Conservation (phyloP, 2,888 invertebrate species). For the Andricus curvator region DNA sequence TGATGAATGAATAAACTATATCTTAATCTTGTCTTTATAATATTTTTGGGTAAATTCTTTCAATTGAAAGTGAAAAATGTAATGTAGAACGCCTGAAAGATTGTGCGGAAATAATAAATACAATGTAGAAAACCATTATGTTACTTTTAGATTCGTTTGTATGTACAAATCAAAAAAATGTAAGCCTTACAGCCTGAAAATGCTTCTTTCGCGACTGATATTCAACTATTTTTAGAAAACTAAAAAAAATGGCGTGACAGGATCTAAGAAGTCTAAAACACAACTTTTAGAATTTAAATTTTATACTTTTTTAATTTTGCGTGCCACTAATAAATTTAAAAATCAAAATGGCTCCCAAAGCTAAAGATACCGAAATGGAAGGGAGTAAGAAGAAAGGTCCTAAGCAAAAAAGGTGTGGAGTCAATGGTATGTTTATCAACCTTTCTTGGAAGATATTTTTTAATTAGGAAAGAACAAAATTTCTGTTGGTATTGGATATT, state of each 20-base stretch:
- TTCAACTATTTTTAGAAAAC: neutral
- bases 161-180: no score
- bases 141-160: neutral
- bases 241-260: neutral
- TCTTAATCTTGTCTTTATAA: neutral
- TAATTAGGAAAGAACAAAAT: neutral
- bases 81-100: neutral
- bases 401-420: neutral
- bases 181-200: neutral
- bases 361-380: neutral
- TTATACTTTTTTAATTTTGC: neutral
- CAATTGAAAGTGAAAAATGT: neutral
- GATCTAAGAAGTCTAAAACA: neutral
- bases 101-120: neutral
- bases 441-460: neutral
- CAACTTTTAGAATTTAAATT: neutral
- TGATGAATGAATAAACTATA: constrained; percentile 49
- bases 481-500: no score
- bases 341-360: neutral
- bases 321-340: neutral
- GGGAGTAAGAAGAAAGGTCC: neutral
- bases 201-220: neutral
- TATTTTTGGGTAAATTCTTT: neutral
- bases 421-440: neutral
- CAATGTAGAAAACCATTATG: neutral